Evolutionary conservation across 2,113 vertebrate species (phyloP).

Genomic region (Camelus bactrianus): DNA sequence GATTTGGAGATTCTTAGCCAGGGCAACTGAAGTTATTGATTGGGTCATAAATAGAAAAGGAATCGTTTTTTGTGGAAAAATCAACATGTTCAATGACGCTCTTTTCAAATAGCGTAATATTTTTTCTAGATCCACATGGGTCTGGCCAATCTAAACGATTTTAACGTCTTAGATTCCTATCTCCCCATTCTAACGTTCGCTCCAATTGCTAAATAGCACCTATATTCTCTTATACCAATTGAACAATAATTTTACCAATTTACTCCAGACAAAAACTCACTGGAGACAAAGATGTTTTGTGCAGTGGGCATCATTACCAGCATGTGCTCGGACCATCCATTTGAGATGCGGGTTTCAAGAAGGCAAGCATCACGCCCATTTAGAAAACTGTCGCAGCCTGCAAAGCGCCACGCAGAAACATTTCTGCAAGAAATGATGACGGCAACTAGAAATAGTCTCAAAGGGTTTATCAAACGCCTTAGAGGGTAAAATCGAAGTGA

Average conservation of each 20-base stretch:
- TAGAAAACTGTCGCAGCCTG: not conserved
- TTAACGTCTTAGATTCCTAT: conserved; percentile 42
- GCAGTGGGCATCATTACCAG: not conserved
- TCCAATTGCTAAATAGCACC: not conserved
- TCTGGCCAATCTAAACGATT: conserved; percentile 3
- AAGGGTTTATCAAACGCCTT: conserved; percentile 69
- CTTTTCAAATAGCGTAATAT: not conserved
- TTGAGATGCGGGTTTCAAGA: conserved; percentile 2
- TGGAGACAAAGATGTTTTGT: conserved; percentile 25
- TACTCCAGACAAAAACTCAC: conserved; percentile 39
- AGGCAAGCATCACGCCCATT: not conserved
- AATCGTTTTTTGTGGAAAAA: conserved; percentile 38
- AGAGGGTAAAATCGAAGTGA: conserved; percentile 64
- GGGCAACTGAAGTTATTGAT: not conserved
- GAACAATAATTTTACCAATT: conserved; percentile 60
- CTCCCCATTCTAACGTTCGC: not conserved
- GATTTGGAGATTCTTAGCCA: conserved; percentile 3
- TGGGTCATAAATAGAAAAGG: not conserved
- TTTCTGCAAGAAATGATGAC: conserved; percentile 71
- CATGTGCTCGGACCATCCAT: not conserved
- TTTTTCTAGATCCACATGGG: not conserved
- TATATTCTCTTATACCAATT: not conserved
- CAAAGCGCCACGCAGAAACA: not conserved
- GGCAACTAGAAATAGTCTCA: conserved; percentile 72
- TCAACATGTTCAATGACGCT: not conserved